phyloP scores from a whole-genome alignment of 2,113 vertebrate genomes.

The Sinocyclocheilus anshuiensis region DNA sequence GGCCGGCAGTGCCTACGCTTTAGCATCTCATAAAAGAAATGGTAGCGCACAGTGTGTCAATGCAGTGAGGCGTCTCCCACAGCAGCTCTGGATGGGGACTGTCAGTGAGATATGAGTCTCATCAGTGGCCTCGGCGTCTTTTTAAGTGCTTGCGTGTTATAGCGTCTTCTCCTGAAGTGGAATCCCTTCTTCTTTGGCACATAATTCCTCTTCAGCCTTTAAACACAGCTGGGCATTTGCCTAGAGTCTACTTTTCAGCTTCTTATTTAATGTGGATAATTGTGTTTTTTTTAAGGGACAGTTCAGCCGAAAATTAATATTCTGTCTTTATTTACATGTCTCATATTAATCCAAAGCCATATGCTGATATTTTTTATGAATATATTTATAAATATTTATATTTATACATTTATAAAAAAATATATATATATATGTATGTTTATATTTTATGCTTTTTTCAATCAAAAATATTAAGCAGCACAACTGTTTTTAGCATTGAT shows the following conservation, averaged over 20 bases:
- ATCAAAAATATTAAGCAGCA: no score
- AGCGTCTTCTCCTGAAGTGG: slow-evolving; percentile 20
- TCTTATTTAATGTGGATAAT: background rate
- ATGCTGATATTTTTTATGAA: background rate
- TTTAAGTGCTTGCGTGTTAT: slow-evolving; percentile 14
- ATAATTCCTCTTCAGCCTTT: background rate
- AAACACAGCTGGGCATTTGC: background rate
- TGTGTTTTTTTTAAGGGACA: background rate
- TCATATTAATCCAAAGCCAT: background rate
- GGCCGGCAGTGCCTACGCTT: slow-evolving; percentile 24
- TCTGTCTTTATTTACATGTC: background rate
- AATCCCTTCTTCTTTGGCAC: slow-evolving; percentile 1
- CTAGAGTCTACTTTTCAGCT: background rate
- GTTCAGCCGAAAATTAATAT: background rate
- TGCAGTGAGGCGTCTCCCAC: background rate
- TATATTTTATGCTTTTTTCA: no score
- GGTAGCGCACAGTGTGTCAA: background rate
- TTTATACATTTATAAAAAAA: no score
- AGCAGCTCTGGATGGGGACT: slow-evolving; percentile 17
- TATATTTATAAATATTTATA: no score
- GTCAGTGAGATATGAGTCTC: slow-evolving; percentile 20
- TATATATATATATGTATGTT: no score
- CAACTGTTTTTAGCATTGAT: no score
- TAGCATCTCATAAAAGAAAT: slow-evolving; percentile 25
- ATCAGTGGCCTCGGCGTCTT: slow-evolving; percentile 17